These are phyloP conservation scores for Natrix natrix DNA, from an alignment of 2,797 vertebrate species.

Conservation along the genomic window DNA sequence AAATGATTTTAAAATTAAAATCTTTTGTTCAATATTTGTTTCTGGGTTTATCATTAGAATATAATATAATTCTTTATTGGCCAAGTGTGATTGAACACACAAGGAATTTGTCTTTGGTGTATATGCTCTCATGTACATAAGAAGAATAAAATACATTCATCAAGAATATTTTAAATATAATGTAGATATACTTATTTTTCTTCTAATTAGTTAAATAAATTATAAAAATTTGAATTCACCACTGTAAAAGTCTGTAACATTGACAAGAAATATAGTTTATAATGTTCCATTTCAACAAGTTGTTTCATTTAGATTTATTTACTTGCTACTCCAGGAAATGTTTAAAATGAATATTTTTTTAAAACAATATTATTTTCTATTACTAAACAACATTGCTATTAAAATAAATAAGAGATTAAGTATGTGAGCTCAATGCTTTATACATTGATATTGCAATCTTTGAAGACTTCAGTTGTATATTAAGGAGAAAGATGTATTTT, in stretches of 20 bases:
- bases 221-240: not conserved
- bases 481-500: not conserved
- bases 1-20: not conserved
- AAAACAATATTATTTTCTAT: not conserved
- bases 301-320: not conserved
- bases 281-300: not conserved
- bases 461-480: not conserved
- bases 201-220: not conserved
- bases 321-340: not conserved
- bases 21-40: not conserved
- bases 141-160: no score
- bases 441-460: conserved; percentile 23
- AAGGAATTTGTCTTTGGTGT: no score
- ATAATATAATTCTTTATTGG: no score
- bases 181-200: not conserved
- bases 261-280: not conserved
- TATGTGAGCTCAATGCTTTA: not conserved
- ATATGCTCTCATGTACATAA: no score
- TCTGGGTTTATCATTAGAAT: not conserved
- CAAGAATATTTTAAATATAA: not conserved
- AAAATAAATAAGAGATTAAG: not conserved
- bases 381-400: not conserved
- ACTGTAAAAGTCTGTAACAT: not conserved
- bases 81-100: no score
- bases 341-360: not conserved